phyloP scores from a whole-genome alignment of 2,113 vertebrate species.

The Hylia prasina region DNA sequence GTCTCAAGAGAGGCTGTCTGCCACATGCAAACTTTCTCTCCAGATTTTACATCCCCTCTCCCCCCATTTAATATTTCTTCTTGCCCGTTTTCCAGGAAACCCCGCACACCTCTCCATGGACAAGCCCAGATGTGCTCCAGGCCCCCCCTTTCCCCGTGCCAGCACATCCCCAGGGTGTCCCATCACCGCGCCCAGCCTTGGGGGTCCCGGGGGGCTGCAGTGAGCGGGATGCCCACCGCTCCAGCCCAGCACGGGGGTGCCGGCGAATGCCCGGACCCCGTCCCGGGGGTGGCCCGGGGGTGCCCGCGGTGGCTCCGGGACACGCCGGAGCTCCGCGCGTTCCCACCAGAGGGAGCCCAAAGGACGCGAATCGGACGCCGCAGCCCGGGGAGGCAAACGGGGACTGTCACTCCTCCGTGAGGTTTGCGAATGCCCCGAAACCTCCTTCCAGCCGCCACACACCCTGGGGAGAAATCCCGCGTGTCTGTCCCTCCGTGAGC shows the following conservation, averaged over 20 bases:
- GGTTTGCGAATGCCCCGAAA: background rate
- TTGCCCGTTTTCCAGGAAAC: background rate
- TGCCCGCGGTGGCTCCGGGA: background rate
- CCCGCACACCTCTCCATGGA: too few species aligned
- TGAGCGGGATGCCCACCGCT: background rate
- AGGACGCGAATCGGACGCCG: background rate
- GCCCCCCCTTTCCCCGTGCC: background rate
- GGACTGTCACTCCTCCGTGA: background rate
- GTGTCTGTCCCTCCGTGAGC: background rate
- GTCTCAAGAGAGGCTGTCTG: background rate
- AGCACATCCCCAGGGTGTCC: background rate
- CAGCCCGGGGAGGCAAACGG: background rate
- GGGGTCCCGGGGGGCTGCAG: background rate
- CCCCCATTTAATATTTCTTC: background rate
- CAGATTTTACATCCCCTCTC: background rate
- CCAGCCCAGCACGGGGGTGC: background rate
- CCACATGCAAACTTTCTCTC: too few species aligned
- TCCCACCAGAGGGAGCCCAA: slow-evolving; percentile 50
- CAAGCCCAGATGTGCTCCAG: background rate
- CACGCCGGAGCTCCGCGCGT: background rate
- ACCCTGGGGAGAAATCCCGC: accelerated
- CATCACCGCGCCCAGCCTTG: accelerated
- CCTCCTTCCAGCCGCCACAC: background rate
- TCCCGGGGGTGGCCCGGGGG: background rate
- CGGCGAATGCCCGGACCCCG: background rate